phyloP scores from a whole-genome alignment of 2,888 invertebrate species.

The Copidosoma aretas region DNA sequence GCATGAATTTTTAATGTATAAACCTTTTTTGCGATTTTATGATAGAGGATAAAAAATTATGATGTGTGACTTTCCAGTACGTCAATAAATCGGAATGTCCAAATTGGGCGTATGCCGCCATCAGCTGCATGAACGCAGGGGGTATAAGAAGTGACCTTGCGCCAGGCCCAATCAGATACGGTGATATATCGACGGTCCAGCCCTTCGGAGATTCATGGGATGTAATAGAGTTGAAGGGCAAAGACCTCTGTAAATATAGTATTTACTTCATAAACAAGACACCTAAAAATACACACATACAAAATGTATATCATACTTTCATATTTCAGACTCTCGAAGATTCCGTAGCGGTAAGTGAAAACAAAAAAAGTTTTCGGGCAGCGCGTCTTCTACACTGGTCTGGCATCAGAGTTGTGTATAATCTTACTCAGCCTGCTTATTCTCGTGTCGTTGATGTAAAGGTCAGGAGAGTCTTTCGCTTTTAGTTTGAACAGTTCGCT shows the following conservation, averaged over 20 bases:
- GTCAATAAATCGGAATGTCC: conserved; percentile 62
- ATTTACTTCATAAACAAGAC: too few species aligned
- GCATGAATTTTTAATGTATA: too few species aligned
- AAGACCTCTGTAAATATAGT: conserved; percentile 66
- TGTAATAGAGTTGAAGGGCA: conserved; percentile 73
- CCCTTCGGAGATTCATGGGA: conserved; percentile 82
- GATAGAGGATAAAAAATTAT: too few species aligned
- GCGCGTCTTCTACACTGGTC: conserved; percentile 49
- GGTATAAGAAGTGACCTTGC: conserved; percentile 72
- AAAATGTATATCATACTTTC: too few species aligned
- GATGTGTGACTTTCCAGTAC: conserved; percentile 62
- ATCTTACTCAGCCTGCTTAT: conserved; percentile 37
- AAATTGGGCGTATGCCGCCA: too few species aligned
- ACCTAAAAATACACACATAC: too few species aligned
- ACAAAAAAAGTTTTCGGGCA: conserved; percentile 17
- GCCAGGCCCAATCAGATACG: conserved; percentile 67
- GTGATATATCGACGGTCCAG: conserved; percentile 71
- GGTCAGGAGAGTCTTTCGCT: conserved; percentile 18
- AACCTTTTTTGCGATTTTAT: too few species aligned
- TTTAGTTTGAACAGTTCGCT: not conserved
- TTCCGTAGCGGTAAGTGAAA: conserved; percentile 40
- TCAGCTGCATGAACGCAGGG: conserved; percentile 74
- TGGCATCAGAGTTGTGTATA: conserved; percentile 50
- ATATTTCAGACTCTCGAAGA: conserved; percentile 48
- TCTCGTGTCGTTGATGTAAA: conserved; percentile 15